Conservation (phyloP, 2,113 vertebrate species). For the Bos indicus region DNA sequence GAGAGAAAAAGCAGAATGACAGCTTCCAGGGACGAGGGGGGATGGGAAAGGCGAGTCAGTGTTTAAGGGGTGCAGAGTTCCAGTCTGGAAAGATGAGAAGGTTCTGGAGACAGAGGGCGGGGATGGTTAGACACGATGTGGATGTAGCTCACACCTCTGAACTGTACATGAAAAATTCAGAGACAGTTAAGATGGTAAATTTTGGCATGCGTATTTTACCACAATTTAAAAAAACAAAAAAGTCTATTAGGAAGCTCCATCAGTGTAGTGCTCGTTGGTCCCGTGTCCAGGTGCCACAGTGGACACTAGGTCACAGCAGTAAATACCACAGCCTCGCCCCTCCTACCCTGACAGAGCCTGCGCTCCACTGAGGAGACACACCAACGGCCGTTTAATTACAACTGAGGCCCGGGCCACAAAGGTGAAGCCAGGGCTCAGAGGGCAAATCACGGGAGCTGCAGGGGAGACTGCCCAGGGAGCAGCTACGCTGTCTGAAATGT, state of each 20-base stretch:
- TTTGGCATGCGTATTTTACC: background rate
- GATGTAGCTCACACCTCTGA: background rate
- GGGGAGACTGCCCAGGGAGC: background rate
- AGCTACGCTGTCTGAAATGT: background rate
- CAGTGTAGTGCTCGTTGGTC: background rate
- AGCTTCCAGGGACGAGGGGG: too few relatives aligned
- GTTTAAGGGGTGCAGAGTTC: background rate
- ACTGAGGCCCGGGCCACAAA: background rate
- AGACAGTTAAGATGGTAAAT: background rate
- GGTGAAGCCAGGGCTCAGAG: background rate
- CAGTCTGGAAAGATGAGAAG: background rate
- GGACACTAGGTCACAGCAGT: background rate
- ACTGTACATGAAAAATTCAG: background rate
- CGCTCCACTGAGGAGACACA: background rate
- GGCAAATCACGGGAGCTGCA: background rate
- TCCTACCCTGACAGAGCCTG: background rate
- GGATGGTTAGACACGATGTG: background rate
- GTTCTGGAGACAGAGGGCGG: background rate
- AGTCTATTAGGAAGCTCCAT: background rate
- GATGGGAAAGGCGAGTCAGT: background rate
- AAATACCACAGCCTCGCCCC: background rate
- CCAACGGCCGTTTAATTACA: background rate
- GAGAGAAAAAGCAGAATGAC: background rate
- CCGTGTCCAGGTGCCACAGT: background rate
- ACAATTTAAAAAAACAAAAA: background rate